Percentiles rank a stretch among this genome's conserved stretches.
Evolutionary conservation across 1,140 invertebrate genomes (phyloP).

Genomic region (Gonatopus flavifemur): DNA sequence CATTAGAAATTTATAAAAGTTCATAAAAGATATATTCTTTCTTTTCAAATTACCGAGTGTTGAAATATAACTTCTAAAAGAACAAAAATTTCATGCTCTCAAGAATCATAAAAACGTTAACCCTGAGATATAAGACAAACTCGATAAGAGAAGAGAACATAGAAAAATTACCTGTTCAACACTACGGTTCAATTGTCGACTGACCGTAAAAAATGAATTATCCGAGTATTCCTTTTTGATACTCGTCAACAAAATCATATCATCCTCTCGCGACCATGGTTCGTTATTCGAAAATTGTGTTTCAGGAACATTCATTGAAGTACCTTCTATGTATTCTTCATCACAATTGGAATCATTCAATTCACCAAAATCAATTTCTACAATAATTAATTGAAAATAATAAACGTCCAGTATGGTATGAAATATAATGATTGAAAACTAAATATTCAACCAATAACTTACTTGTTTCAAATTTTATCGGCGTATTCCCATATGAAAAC

Average conservation of each 20-base stretch:
- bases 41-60: no score
- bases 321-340: not conserved
- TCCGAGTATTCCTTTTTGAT: conserved; percentile 53
- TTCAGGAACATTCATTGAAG: not conserved
- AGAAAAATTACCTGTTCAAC: conserved; percentile 37
- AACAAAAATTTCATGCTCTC: no score
- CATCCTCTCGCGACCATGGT: conserved; percentile 53
- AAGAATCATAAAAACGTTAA: no score
- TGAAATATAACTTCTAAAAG: no score
- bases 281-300: conserved; percentile 12
- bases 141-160: conserved; percentile 1
- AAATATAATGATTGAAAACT: conserved; percentile 7
- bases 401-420: not conserved
- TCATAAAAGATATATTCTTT: not conserved
- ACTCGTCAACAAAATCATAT: conserved; percentile 47
- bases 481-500: not conserved
- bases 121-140: no score
- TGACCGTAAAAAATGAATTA: conserved; percentile 41
- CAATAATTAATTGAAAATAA: conserved; percentile 12
- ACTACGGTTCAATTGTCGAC: conserved; percentile 43
- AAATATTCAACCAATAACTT: conserved; percentile 6
- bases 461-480: conserved; percentile 26
- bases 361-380: conserved; percentile 24
- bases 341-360: conserved; percentile 15
- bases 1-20: not conserved